Evolutionary conservation across 2,113 vertebrate genomes (phyloP), one percentile per base, ranked within the genome.

Genomic region (Lates calcarifer): DNA sequence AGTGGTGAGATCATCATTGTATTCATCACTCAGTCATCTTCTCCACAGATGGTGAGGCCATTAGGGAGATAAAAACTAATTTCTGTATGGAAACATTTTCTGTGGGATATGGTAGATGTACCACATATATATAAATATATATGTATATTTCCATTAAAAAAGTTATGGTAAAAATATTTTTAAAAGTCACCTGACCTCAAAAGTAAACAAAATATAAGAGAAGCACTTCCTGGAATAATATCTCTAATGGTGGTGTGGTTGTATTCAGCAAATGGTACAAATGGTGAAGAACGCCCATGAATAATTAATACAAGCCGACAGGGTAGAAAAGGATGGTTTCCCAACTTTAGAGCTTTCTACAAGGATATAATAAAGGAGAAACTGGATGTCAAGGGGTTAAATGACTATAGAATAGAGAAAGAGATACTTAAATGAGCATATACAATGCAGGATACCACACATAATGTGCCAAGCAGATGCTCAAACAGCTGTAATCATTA

Each of bases 31-130:
- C 73, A 72, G 72, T 85, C 84, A 79, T 85, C 77, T 77, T 87
- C 45, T 41, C 6, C 35, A 71, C 93, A 92, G 79, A 92, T 92
- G 88, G 75, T 45, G 31, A 90, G 84, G 70, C 60, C 79, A 79
- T 91, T 78, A 79, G 47, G 24, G n/a, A 81, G 58, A 88, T 26
- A 72, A 74, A 83, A 51, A 53, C 17, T 35, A 68, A n/a, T 71
- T 37, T 74, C 55, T 81, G 18, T 45, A 35, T 13, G 58, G n/a
- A 47, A 22, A 22, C 28, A 49, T 62, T 79, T 66, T 74, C 43
- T 35, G 17, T 24, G 55, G n/a, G 47, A 70, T 55, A n/a, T 57
- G 11, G 41, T 45, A 61, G 45, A 72, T 51, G 47, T 62, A 35
- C 9, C 29, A 18, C 15, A 58, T 39, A n/a, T n/a, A n/a, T n/a